Evolutionary conservation across 2,113 vertebrate genomes (phyloP).

Genomic region (Toxotes chatareus): DNA sequence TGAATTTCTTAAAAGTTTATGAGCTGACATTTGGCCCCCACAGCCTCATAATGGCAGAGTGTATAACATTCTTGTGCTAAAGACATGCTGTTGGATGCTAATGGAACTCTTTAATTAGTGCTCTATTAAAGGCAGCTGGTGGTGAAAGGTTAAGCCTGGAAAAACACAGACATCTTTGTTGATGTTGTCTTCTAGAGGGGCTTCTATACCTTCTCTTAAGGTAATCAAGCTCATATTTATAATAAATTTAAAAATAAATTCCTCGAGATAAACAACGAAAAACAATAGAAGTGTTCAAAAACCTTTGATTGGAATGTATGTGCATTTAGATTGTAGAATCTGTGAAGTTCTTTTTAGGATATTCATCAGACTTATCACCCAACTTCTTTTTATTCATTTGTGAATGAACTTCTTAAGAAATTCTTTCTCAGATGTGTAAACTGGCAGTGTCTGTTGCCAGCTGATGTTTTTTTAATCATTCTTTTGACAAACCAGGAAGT

Average conservation of each 20-base stretch:
- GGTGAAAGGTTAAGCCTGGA: neutral
- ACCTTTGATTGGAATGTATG: neutral
- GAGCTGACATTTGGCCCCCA: no score
- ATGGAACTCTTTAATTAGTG: neutral
- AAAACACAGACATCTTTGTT: neutral
- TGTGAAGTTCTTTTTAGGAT: neutral
- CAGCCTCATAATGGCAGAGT: no score
- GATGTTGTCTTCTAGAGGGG: neutral
- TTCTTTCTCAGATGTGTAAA: neutral
- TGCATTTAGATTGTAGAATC: neutral
- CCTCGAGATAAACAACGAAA: no score
- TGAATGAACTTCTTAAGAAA: neutral
- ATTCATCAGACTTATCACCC: neutral
- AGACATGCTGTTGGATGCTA: neutral
- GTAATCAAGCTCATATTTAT: neutral
- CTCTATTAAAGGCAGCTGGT: neutral
- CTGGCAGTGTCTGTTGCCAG: neutral
- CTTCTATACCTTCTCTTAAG: no score
- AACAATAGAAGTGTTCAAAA: neutral
- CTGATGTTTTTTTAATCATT: neutral
- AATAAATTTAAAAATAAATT: neutral
- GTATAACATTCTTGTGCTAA: no score
- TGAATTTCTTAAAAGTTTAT: neutral
- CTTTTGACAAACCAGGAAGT: conserved; percentile 19
- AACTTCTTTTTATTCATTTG: neutral